Evolutionary conservation across 2,113 vertebrate genomes (phyloP), one percentile per base, ranked within the genome.

Genomic region (Hemiprocne comata): DNA sequence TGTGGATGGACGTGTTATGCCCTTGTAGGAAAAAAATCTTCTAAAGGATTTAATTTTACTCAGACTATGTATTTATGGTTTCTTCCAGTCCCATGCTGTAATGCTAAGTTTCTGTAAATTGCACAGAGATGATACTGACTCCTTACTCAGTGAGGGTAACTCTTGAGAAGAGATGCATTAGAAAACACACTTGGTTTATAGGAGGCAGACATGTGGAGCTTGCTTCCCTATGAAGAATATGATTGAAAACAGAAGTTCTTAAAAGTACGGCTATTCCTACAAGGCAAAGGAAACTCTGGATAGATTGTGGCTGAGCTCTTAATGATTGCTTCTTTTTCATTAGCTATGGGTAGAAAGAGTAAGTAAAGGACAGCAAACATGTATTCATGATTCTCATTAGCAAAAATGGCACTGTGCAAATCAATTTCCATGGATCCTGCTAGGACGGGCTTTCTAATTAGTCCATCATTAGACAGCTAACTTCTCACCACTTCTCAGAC

Each of bases 341-440:
- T 97, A 96, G 78, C 80, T 90, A 69, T 80, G 66, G 54, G 73
- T 77, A 92, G 69, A 85, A 90, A 95, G 90, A 72, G 92, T 70
- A 96, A 94, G 96, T 90, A 77, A 80, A 82, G 86, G 94, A 82
- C 81, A 90, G 64, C 74, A 94, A 92, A 95, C 83, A 90, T 84
- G 24, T 82, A 92, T 92, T 93, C 73, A 89, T 91, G 95, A 89
- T 75, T 93, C 93, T 96, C 91, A 91, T 95, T 92, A 95, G 94
- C 95, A 95, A 95, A 97, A 96, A 97, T 91, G 96, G 94, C 95
- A 93, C 85, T 87, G 72, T 72, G 94, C 70, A 95, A 95, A 96
- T 93, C 95, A 95, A 75, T 97, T 98, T 98, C 87, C 95, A 97
- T 92, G 86, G 93, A 96, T 97, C 88, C 94, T 95, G 93, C 96